These are phyloP conservation scores for Amorpha juglandis DNA, from an alignment of 2,888 invertebrate species.

Conservation along the genomic window DNA sequence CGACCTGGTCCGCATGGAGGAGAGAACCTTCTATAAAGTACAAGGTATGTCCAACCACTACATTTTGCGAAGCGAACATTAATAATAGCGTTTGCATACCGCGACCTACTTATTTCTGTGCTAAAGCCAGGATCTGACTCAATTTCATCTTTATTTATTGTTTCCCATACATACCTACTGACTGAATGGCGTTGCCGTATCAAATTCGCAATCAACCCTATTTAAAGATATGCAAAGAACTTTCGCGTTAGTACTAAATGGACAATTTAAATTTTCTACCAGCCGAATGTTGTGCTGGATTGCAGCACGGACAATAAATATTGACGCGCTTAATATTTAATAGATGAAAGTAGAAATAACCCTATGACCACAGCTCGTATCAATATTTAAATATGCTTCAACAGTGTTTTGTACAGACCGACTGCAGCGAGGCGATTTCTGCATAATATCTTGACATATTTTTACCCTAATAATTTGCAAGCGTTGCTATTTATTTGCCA, in stretches of 20 bases:
- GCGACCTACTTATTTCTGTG: slow-evolving; percentile 28
- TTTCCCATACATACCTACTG: background rate
- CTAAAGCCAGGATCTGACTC: slow-evolving; percentile 12
- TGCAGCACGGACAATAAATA: background rate
- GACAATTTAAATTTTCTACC: background rate
- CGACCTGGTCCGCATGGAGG: slow-evolving; percentile 85
- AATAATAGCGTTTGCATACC: slow-evolving; percentile 18
- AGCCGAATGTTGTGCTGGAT: background rate
- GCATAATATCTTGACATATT: background rate
- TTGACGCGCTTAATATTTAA: background rate
- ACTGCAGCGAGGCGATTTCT: background rate
- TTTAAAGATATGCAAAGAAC: background rate
- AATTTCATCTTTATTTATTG: slow-evolving; percentile 24
- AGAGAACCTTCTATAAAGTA: slow-evolving; percentile 85
- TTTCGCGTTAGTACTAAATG: background rate
- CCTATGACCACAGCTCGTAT: background rate
- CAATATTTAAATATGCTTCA: background rate
- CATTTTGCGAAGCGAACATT: slow-evolving; percentile 21
- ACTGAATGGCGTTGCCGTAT: slow-evolving; percentile 8
- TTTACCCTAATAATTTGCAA: background rate
- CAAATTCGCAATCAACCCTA: background rate
- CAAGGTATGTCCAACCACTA: slow-evolving; percentile 65
- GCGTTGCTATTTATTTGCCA: no score
- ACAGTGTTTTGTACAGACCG: background rate
- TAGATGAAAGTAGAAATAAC: background rate